Base-by-base conservation (phyloP, 2,113 vertebrate species). In the Crypturellus undulatus region DNA sequence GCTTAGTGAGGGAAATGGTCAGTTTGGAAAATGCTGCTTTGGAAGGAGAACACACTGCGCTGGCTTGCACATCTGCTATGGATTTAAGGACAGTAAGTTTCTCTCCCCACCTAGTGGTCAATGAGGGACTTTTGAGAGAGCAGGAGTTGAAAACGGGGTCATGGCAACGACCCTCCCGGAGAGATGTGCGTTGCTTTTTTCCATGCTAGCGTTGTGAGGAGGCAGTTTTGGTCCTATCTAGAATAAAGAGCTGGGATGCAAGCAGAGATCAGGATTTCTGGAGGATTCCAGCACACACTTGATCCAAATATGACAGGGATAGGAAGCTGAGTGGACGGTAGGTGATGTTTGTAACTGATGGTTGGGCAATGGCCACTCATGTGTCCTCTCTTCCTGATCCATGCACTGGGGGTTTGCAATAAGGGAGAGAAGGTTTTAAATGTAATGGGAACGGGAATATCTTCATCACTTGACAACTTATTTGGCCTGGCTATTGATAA, bases 31-130 rank as follows among this genome's bases (percentile, higher is more conserved):
- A 45, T 5, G 28, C 28, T 32, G 34, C 5, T 65, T 86, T 76
- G 85, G 20, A 69, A 43, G 0, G 0, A 60, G 76, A 84, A 58
- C 0, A 1, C 13, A 4, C 15, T 0, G 3, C 1, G 10, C 47
- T 16, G 34, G 42, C 30, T 60, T 3, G 21, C 1, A 1, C 5
- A 0, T 73, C 91, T 95, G 60, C 51, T 47, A 5, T 56, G 21
- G 24, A 28, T 26, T 43, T 34, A 4, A 54, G 88, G 93, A 94
- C 88, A 81, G 0, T 42, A 83, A 94, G 89, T 92, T 90, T 96
- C 97, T 98, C 94, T 97, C 97, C 87, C 97, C 97, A 97, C 52
- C 97, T 98, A 97, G 98, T 97, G 98, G 97, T 78, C 95, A 69
- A 45, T 87, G 56, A 26, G 54, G 85, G 62, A 59, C 59, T 72